Base-by-base conservation (phyloP, 2,113 vertebrate species). In the Channa argus region DNA sequence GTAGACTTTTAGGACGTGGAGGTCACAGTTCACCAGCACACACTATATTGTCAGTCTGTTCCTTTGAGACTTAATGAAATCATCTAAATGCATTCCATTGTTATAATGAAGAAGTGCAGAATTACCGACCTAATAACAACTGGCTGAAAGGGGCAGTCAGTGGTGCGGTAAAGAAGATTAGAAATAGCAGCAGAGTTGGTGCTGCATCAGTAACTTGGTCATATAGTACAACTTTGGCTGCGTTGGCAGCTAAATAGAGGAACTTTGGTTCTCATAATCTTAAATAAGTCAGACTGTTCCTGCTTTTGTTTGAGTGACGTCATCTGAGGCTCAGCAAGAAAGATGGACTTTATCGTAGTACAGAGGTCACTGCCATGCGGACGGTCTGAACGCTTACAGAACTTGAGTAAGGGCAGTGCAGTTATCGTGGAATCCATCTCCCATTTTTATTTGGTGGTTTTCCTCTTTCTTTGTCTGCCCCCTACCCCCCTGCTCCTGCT, bases 361-460 rank as follows among this genome's bases (percentile, higher is more conserved):
- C 0, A 63, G 37, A n/a, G 43, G n/a, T 65, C 24, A 55, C 4
- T 39, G 24, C 14, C 50, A 56, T 13, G 24, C n/a, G 15, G 56
- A 63, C 45, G 39, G n/a, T 49, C 61, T 53, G 9, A 60, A 43
- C 52, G 71, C 88, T 78, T 83, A 55, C 55, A 39, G 55, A 49
- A 79, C 46, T 89, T 87, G 74, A 79, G 77, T 69, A 37, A 79
- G 83, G 76, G 74, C 74, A 79, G 49, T 10, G 52, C 68, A 74
- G 80, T 93, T 92, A 92, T 91, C 91, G 24, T 43, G 33, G 24
- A 79, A 58, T 77, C 69, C 38, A 79, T 80, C 77, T 24, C 75
- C 77, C 13, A 5, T 44, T 53, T 69, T 65, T 54, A 24, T 61
- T 67, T 44, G 15, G 6, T 66, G 15, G 33, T 46, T 43, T 78